These are phyloP conservation scores for Chelonoidis abingdonii DNA, from an alignment of 2,113 vertebrate species.

Conservation along the genomic window DNA sequence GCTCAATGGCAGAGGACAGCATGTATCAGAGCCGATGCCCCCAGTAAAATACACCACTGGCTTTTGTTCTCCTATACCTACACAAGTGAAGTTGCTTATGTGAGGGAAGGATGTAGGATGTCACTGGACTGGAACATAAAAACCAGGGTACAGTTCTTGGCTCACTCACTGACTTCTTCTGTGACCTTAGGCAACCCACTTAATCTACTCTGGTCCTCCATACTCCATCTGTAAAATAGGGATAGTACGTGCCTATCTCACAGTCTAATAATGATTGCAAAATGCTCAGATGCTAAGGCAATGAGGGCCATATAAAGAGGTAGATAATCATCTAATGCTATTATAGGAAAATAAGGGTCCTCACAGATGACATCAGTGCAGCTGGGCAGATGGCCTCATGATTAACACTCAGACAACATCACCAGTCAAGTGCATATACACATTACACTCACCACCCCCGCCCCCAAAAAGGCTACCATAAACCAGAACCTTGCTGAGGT, in stretches of 20 bases:
- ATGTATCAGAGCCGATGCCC: not conserved
- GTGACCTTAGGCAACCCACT: not conserved
- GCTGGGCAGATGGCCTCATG: not conserved
- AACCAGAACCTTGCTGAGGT: not conserved
- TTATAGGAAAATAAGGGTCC: not conserved
- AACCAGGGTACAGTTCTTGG: not conserved
- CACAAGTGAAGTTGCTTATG: no score
- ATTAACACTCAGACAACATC: not conserved
- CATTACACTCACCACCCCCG: fast-evolving
- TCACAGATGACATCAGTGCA: not conserved
- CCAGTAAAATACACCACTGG: not conserved
- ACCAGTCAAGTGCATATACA: not conserved
- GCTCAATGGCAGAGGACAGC: not conserved
- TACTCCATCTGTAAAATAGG: not conserved
- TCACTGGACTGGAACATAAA: not conserved
- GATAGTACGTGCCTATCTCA: no score
- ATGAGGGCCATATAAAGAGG: not conserved
- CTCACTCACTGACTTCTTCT: not conserved
- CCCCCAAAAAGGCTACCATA: fast-evolving
- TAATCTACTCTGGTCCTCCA: fast-evolving
- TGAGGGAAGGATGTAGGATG: no score
- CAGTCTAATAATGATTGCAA: not conserved
- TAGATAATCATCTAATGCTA: fast-evolving
- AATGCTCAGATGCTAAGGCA: not conserved
- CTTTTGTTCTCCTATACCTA: not conserved